Evolutionary conservation across 2,113 vertebrate genomes (phyloP), one percentile per base, ranked within the genome.

Genomic region (Toxotes jaculatrix): DNA sequence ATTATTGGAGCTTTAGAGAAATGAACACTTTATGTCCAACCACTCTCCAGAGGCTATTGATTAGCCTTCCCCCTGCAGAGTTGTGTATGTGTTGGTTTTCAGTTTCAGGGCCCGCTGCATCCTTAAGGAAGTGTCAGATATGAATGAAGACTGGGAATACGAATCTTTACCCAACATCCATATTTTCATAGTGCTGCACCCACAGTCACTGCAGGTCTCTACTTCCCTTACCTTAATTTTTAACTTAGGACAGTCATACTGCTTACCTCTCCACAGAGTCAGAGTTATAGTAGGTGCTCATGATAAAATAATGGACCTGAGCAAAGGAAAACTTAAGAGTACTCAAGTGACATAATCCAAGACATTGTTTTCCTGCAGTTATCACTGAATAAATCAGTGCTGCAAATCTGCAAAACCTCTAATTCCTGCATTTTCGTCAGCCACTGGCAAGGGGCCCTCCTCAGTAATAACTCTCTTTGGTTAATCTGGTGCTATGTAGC

Each of bases 1-100:
- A 87, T 93, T 88, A 89, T 77, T 61, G 68, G 78, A 70, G 80
- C 80, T 88, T 86, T 65, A 47, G 83, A 85, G 76, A 87, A 90
- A 87, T 84, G 57, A 88, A 86, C 68, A 89, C 69, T 88, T 83
- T 69, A 87, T 87, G 71, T 84, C 40, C 47, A 68, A 34, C 45
- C 51, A 21, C 4, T 84, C 79, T 86, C 57, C 17, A 74, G 42
- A 80, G 73, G 69, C 63, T 87, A 81, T 86, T 88, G 79, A 89
- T 89, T 40, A 57, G 64, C 62, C 17, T 57, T 68, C 23, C 34
- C 69, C 59, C 38, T 83, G 71, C 49, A 68, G 47, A 85, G 51
- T 34, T 82, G 42, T 74, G 8, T 14, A 11, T 74, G 34, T 61
- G 65, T 64, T 80, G 12, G 49, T 82, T 73, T 80, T 79, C 16